Percentiles rank a stretch among this genome's conserved stretches.
Conservation (phyloP, 2,797 vertebrate species). For the Amblyopsis hoosieri region DNA sequence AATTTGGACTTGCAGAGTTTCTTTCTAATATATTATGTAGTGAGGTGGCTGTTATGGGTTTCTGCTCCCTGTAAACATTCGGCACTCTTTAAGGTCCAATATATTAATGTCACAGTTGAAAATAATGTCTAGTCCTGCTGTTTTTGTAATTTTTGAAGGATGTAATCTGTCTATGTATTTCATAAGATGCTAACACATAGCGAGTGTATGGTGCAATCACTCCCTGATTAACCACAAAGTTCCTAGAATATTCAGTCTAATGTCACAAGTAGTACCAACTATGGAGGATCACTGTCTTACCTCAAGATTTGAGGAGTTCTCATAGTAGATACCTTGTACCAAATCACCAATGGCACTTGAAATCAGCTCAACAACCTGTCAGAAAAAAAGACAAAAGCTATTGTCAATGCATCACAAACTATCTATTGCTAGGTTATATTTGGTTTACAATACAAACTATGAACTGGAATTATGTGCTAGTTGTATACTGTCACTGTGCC, state of each 20-base stretch:
- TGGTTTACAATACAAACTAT: no score
- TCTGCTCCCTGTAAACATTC: constrained; percentile 12
- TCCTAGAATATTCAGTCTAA: no score
- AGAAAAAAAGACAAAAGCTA: constrained; percentile 15
- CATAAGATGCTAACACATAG: neutral
- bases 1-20: constrained; percentile 18
- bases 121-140: neutral
- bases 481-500: no score
- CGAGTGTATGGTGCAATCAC: neutral
- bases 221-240: neutral
- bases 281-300: constrained; percentile 64
- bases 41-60: constrained; percentile 14
- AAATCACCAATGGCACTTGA: constrained; percentile 95
- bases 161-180: neutral
- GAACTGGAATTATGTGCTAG: no score
- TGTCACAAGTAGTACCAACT: neutral
- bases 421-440: neutral
- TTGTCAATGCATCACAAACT: constrained; percentile 13
- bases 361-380: constrained; percentile 94
- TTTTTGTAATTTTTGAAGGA: neutral
- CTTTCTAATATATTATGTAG: constrained; percentile 47
- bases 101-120: neutral
- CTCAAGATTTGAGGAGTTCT: constrained; percentile 83
- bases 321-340: constrained; percentile 93
- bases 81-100: constrained; percentile 5